Conservation (phyloP, 2,888 invertebrate genomes). For the Cosmopolites sordidus region DNA sequence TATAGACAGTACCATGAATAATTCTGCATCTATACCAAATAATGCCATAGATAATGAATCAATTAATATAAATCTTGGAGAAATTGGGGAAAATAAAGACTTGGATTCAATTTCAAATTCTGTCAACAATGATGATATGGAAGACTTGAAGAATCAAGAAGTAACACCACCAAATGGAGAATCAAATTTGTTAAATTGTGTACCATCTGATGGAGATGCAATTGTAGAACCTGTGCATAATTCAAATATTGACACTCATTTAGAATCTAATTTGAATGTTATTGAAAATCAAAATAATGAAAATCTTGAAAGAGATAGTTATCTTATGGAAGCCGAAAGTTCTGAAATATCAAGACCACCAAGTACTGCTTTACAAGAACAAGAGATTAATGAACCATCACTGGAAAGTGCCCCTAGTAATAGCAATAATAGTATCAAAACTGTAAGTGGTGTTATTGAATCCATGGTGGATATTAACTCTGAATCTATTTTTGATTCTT, state of each 20-base stretch:
- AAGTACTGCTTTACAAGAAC: neutral
- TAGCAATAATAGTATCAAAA: neutral
- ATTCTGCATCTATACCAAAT: conserved; percentile 15
- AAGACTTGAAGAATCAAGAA: conserved; percentile 8
- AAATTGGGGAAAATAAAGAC: conserved; percentile 14
- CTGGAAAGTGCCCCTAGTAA: conserved; percentile 1
- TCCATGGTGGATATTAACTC: neutral
- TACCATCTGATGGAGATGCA: conserved; percentile 11
- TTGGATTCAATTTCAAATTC: conserved; percentile 12
- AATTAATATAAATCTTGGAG: conserved; percentile 11
- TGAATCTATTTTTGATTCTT: neutral
- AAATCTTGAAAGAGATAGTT: conserved; percentile 26
- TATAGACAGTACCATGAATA: conserved; percentile 16
- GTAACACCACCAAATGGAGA: conserved; percentile 18
- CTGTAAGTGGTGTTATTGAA: neutral
- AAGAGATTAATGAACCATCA: neutral
- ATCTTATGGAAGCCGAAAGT: conserved; percentile 19
- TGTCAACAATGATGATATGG: conserved; percentile 9
- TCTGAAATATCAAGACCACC: conserved; percentile 2
- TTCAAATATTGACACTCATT: conserved; percentile 17
- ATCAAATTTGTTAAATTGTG: conserved; percentile 8
- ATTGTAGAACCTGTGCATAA: conserved; percentile 15
- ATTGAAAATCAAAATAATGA: conserved; percentile 29
- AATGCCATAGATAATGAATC: conserved; percentile 12
- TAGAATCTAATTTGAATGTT: conserved; percentile 24